Percentiles rank a stretch among this genome's conserved stretches.
These are phyloP conservation scores for Eristalis pertinax DNA, from an alignment of 2,888 invertebrate species.

Conservation along the genomic window DNA sequence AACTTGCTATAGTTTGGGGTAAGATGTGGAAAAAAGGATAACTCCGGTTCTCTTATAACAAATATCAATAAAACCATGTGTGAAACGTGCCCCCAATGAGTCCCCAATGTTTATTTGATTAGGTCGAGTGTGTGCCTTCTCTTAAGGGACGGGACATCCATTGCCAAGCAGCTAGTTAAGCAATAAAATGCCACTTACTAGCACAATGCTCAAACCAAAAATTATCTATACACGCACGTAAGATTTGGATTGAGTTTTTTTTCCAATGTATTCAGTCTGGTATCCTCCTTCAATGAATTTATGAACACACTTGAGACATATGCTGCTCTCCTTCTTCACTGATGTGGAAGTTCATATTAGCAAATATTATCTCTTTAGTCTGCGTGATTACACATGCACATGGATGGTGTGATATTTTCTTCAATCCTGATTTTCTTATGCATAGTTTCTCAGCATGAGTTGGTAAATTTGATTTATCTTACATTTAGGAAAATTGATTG, in stretches of 20 bases:
- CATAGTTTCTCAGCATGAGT: no score
- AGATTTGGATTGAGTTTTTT: not conserved
- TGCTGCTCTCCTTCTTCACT: not conserved
- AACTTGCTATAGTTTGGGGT: not conserved
- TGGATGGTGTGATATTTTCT: no score
- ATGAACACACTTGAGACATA: not conserved
- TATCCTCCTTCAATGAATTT: constrained; percentile 12
- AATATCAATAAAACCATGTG: constrained; percentile 36
- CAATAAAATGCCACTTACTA: constrained; percentile 18
- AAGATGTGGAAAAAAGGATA: not conserved
- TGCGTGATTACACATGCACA: not conserved
- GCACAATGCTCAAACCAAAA: constrained; percentile 19
- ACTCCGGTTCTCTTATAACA: not conserved
- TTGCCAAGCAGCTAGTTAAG: constrained; percentile 2
- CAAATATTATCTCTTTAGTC: not conserved
- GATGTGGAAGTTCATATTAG: no score
- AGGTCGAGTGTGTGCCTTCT: not conserved
- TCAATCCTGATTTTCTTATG: no score
- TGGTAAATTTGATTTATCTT: no score
- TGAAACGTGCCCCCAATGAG: constrained; percentile 18
- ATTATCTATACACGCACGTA: constrained; percentile 19
- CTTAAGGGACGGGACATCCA: not conserved
- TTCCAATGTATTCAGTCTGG: not conserved
- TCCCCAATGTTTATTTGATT: constrained; percentile 31
- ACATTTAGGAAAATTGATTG: no score